Conservation (phyloP, 1,140 invertebrate genomes). For the Euborellia annulipes region DNA sequence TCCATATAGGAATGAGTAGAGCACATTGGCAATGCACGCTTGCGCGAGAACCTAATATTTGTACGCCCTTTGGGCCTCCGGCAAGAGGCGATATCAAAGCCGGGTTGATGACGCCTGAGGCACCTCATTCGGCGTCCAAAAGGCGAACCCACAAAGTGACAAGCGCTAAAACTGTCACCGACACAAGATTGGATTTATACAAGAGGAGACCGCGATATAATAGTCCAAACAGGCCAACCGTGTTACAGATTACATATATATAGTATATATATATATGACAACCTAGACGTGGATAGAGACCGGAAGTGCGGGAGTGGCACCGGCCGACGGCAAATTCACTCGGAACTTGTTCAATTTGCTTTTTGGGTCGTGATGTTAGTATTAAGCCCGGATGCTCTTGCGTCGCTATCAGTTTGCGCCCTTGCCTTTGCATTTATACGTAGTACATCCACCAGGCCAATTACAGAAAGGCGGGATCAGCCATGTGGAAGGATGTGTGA, state of each 20-base stretch:
- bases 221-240: not conserved
- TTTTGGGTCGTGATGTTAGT: constrained; percentile 59
- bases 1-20: too few relatives aligned
- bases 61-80: too few relatives aligned
- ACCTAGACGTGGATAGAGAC: too few relatives aligned
- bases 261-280: too few relatives aligned
- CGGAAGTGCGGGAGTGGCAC: constrained; percentile 8
- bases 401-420: constrained; percentile 62
- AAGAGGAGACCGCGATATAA: not conserved
- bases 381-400: constrained; percentile 49
- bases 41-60: too few relatives aligned
- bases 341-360: constrained; percentile 17
- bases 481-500: too few relatives aligned
- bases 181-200: constrained; percentile 7
- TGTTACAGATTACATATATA: constrained; percentile 5
- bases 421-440: constrained; percentile 63
- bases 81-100: constrained; percentile 3
- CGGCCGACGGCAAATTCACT: constrained; percentile 15
- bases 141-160: too few relatives aligned
- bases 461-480: too few relatives aligned
- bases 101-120: constrained; percentile 6
- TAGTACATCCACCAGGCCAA: too few relatives aligned
- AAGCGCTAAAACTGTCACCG: not conserved
- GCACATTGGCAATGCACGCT: too few relatives aligned
- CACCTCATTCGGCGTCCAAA: not conserved